A percentile compares a stretch with the other conserved stretches of the same genome.
Evolutionary conservation across 2,113 vertebrate genomes (phyloP).

Genomic region (Rhinoderma darwinii): DNA sequence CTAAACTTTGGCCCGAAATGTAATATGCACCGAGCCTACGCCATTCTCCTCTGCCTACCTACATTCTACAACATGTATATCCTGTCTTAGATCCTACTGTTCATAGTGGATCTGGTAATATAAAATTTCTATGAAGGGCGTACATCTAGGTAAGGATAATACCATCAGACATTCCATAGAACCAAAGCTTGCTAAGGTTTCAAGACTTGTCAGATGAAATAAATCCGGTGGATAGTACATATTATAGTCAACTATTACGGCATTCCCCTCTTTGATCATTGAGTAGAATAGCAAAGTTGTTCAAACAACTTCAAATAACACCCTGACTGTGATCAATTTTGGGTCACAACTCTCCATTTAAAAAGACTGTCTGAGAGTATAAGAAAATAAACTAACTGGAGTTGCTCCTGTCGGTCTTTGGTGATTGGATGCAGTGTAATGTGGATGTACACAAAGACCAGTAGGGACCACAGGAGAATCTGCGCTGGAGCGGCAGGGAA

Average conservation of each 20-base stretch:
- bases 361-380: too few relatives aligned
- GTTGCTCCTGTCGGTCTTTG: too few relatives aligned
- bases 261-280: too few relatives aligned
- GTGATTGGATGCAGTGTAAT: too few relatives aligned
- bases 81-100: not conserved
- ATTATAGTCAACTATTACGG: not conserved
- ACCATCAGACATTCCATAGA: not conserved
- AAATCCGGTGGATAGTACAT: not conserved
- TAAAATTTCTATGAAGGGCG: not conserved
- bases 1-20: too few relatives aligned
- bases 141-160: not conserved
- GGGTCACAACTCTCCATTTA: not conserved
- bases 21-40: too few relatives aligned
- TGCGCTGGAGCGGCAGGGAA: too few relatives aligned
- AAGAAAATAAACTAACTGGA: too few relatives aligned
- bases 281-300: too few relatives aligned
- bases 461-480: too few relatives aligned
- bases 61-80: not conserved
- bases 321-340: not conserved
- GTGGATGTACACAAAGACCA: too few relatives aligned
- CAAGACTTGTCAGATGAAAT: not conserved
- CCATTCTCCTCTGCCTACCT: not conserved
- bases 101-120: not conserved
- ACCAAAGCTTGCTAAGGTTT: not conserved
- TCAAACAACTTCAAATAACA: too few relatives aligned